Evolutionary conservation across 2,113 vertebrate species (phyloP), one percentile per base, ranked within the genome.

Genomic region (Euleptes europaea): DNA sequence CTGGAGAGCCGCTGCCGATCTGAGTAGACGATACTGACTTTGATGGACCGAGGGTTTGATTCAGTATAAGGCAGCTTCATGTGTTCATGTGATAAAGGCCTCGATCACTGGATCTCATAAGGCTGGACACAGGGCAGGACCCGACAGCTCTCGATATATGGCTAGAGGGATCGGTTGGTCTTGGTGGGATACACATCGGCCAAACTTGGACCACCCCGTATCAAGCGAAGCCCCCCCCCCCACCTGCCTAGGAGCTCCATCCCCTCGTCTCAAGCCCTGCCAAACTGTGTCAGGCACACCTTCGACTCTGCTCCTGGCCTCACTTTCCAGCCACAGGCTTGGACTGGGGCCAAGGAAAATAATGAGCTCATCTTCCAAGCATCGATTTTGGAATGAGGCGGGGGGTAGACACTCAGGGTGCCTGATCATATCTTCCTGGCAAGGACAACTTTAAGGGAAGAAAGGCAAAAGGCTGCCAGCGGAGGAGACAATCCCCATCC

Each of bases 301-400:
- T 54, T 54, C 4, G 21, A 3, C 19, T 72, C 54, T 21, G 60
- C 26, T 63, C n/a, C 44, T 10, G 47, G 63, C 54, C 0, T 1
- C 0, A 10, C 65, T 42, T n/a, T 54, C 57, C 44, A 84, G 66
- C 69, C 67, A 86, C 84, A 60, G 5, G 47, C 35, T 85, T 94
- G 95, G 95, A 87, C 44, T 9, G 21, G 77, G 31, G 95, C 96
- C 96, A 96, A 92, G 51, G 86, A 86, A 83, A 95, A 91, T 94
- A 93, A 83, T 71, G 91, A 92, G 88, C 89, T 95, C 86, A 92
- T 89, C 89, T 92, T 90, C 90, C 91, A 92, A 91, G 91, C 86
- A 93, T 88, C 70, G 91, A 6, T 63, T 6, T 63, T 63, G 26
- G 6, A 63, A 79, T 86, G 80, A 92, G 94, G 90, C 89, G 78